phyloP scores from a whole-genome alignment of 2,113 vertebrate genomes.

The Bucco capensis region DNA sequence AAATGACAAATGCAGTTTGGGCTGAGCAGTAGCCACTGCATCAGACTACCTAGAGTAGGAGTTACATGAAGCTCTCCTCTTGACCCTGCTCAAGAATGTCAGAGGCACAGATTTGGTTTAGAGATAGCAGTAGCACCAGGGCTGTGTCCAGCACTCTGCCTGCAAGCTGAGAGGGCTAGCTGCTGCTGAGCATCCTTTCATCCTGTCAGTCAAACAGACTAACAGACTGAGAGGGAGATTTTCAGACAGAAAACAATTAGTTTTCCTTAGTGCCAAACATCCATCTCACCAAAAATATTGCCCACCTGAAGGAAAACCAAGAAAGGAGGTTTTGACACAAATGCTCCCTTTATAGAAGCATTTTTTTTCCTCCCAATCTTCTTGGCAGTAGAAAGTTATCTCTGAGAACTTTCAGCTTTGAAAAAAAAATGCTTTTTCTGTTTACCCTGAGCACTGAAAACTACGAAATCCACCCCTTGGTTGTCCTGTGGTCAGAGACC shows the following conservation, averaged over 20 bases:
- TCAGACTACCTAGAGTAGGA: neutral
- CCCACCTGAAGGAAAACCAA: neutral
- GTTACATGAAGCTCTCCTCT: fast-evolving
- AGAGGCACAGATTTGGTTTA: too few relatives aligned
- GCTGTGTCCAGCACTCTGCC: neutral
- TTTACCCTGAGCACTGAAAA: neutral
- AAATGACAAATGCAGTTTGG: neutral
- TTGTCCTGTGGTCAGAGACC: neutral
- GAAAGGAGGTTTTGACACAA: neutral
- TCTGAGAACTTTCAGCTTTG: neutral
- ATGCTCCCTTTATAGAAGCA: neutral
- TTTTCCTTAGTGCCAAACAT: neutral
- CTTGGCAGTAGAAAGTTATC: neutral
- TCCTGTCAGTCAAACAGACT: neutral
- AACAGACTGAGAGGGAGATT: neutral
- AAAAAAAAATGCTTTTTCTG: neutral
- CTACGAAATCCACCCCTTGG: neutral
- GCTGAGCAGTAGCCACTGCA: fast-evolving
- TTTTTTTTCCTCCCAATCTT: fast-evolving
- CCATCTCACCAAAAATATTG: neutral
- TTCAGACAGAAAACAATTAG: neutral
- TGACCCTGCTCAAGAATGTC: fast-evolving
- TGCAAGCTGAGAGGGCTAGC: fast-evolving
- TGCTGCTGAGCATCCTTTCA: fast-evolving
- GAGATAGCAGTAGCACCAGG: neutral